Evolutionary conservation across 2,113 vertebrate genomes (phyloP), one percentile per base, ranked within the genome.

Genomic region (Platycercus adscitus): DNA sequence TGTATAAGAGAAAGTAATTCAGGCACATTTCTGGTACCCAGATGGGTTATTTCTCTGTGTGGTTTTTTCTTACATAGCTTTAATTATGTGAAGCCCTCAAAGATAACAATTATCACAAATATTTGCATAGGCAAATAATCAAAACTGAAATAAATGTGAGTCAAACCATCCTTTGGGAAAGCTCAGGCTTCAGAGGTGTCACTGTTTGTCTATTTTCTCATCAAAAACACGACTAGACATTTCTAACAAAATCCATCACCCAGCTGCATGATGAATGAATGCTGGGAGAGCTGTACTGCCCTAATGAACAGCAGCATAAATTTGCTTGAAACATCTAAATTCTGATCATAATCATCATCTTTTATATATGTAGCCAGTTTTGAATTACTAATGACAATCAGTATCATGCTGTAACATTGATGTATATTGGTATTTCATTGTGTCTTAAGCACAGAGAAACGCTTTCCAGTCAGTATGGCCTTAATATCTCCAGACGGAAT

Each of bases 41-140:
- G 37, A 81, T 33, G 37, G 26, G 35, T 68, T 84, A 78, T 83
- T 83, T 94, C 73, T 75, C 14, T 5, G 2, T 7, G 1, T 29
- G 13, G 20, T 68, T 85, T 86, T 78, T 90, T 39, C 65, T 79
- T 86, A 66, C 15, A 10, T 17, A 79, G 33, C 37, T 95, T 94
- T 93, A 93, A 84, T 96, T 94, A 72, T 21, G 16, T 31, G 52
- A 81, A 81, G 5, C 21, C 65, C 72, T 92, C 28, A 33, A 78
- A 83, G 73, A 81, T 64, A 87, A 84, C 25, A 91, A 76, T 78
- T 0, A 7, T 71, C 80, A 71, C 44, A 95, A 96, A 95, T 96
- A 95, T 96, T 95, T 96, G 77, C 86, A 93, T 79, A 81, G 68
- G 88, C 88, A 96, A 96, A 95, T 81, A 90, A 88, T 91, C 86